phyloP scores from a whole-genome alignment of 2,888 invertebrate genomes.

The Oscheius sp. region DNA sequence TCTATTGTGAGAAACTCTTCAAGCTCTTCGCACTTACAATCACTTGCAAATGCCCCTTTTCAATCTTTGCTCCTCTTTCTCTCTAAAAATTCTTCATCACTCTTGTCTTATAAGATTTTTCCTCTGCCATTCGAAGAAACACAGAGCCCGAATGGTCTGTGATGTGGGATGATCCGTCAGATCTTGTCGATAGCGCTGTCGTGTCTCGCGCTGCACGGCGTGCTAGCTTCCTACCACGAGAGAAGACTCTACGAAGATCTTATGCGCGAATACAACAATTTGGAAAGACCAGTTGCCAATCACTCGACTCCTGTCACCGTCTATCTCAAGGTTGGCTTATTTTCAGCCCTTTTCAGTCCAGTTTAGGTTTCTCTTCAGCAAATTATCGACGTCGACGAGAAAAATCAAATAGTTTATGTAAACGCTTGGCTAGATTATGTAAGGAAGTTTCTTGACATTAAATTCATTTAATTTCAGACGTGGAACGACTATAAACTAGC shows the following conservation, averaged over 20 bases:
- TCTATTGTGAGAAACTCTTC: conserved; percentile 21
- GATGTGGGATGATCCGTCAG: conserved; percentile 27
- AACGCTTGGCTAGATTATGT: conserved; percentile 68
- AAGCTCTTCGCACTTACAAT: conserved; percentile 3
- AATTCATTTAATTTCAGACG: conserved; percentile 38
- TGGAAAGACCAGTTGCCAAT: conserved; percentile 67
- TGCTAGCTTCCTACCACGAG: conserved; percentile 52
- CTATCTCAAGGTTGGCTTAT: conserved; percentile 49
- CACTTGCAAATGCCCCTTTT: not conserved
- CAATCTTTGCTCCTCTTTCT: not conserved
- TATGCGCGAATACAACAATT: conserved; percentile 64
- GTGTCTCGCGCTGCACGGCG: conserved; percentile 31
- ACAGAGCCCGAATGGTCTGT: conserved; percentile 6
- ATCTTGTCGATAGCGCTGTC: conserved; percentile 34
- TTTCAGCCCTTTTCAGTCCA: not conserved
- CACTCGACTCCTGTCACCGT: conserved; percentile 66
- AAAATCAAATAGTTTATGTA: conserved; percentile 68
- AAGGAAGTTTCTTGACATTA: too few species aligned
- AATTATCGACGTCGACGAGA: conserved; percentile 69
- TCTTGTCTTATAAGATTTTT: not conserved
- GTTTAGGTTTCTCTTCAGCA: conserved; percentile 66
- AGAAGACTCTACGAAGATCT: conserved; percentile 65
- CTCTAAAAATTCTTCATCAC: not conserved
- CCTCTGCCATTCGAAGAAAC: not conserved
- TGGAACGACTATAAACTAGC: conserved; percentile 69